Evolutionary conservation across 2,113 vertebrate genomes (phyloP).

Genomic region (Prinia subflava): DNA sequence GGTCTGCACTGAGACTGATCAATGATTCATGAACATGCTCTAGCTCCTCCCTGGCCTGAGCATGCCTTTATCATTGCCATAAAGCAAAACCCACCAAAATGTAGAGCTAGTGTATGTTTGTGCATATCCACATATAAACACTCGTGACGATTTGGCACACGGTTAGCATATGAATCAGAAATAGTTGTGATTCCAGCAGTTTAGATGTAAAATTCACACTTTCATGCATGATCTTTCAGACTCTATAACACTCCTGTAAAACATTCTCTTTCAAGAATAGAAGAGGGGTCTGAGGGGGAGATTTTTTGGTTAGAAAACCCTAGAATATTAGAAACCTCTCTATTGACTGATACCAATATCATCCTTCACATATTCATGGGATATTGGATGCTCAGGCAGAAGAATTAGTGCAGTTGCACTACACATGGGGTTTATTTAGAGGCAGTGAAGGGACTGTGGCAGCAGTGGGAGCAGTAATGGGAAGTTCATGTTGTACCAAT

Average conservation of each 20-base stretch:
- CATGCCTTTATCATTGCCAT: neutral
- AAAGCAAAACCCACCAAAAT: neutral
- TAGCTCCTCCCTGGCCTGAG: neutral
- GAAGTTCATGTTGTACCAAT: neutral
- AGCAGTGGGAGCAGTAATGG: neutral
- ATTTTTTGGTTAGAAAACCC: neutral
- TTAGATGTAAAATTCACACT: neutral
- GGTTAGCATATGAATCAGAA: neutral
- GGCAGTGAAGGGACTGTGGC: neutral
- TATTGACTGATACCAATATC: neutral
- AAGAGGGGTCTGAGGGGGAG: rapidly evolving
- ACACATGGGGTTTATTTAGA: neutral
- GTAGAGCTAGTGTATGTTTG: neutral
- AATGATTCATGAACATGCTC: neutral
- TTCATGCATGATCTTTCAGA: neutral
- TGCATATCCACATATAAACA: neutral
- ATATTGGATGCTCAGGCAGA: neutral
- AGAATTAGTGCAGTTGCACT: neutral
- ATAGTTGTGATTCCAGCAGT: neutral
- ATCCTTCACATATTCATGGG: neutral
- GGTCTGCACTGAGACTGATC: neutral
- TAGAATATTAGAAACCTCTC: neutral
- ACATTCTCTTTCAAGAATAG: neutral
- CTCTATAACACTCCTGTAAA: neutral
- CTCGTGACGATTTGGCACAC: neutral